Conservation (phyloP, 2,888 invertebrate genomes). For the Tanypteryx hageni region DNA sequence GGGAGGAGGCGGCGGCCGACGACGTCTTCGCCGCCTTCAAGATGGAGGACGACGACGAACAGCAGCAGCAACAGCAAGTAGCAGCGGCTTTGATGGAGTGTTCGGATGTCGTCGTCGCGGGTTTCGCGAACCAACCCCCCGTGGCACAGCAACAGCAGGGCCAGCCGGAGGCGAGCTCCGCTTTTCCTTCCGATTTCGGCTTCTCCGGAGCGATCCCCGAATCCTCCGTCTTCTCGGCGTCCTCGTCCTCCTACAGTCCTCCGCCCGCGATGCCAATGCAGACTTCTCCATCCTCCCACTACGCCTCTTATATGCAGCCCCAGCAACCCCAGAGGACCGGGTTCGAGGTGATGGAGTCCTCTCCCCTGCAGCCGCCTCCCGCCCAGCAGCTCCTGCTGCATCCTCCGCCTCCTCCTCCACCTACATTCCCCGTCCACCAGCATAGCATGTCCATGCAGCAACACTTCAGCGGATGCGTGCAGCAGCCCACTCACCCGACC, state of each 20-base stretch:
- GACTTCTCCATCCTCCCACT: constrained; percentile 79
- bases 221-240: constrained; percentile 75
- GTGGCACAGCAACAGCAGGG: constrained; percentile 63
- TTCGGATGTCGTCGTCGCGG: constrained; percentile 78
- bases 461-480: constrained; percentile 69
- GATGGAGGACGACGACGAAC: constrained; percentile 83
- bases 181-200: constrained; percentile 45
- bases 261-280: constrained; percentile 76
- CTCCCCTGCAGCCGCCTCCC: constrained; percentile 61
- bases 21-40: constrained; percentile 77
- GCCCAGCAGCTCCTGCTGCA: constrained; percentile 64
- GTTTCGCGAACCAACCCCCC: constrained; percentile 29
- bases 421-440: constrained; percentile 57
- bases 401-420: constrained; percentile 42
- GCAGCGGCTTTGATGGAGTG: constrained; percentile 77
- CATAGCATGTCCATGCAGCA: constrained; percentile 81
- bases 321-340: constrained; percentile 76
- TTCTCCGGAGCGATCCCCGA: constrained; percentile 1
- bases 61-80: constrained; percentile 55
- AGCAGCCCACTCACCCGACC: constrained; percentile 78
- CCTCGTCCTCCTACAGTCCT: constrained; percentile 80
- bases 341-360: constrained; percentile 71
- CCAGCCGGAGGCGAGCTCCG: constrained; percentile 32
- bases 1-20: constrained; percentile 55
- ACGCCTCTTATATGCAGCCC: constrained; percentile 75